Evolutionary conservation across 2,113 vertebrate genomes (phyloP).

Genomic region (Passerina amoena): DNA sequence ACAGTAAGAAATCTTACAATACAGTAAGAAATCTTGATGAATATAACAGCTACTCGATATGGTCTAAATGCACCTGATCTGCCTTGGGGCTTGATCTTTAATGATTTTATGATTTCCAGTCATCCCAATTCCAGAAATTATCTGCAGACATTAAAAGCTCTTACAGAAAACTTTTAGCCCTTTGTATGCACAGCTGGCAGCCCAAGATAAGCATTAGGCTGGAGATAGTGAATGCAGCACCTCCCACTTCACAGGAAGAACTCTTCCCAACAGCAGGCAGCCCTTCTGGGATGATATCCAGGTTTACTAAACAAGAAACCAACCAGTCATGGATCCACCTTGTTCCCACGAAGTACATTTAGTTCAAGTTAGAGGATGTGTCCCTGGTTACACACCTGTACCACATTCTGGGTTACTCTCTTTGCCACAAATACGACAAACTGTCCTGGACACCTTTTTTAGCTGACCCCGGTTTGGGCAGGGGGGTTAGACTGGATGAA

Average conservation of each 20-base stretch:
- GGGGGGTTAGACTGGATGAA: neutral
- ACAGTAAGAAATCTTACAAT: too few species aligned
- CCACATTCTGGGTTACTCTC: neutral
- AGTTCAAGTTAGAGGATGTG: neutral
- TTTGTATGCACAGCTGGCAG: neutral
- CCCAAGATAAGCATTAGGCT: neutral
- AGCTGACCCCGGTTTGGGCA: neutral
- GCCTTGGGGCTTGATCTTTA: neutral
- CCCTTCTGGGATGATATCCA: neutral
- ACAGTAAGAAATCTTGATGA: neutral
- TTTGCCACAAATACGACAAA: neutral
- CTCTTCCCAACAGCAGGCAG: neutral
- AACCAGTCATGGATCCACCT: neutral
- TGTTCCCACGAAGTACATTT: too few species aligned
- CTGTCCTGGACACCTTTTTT: neutral
- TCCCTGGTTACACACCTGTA: neutral
- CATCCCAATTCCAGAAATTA: neutral
- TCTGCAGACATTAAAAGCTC: neutral
- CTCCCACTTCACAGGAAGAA: neutral
- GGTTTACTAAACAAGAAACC: neutral
- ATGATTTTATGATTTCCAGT: neutral
- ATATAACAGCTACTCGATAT: neutral
- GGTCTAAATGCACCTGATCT: neutral
- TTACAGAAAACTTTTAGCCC: neutral
- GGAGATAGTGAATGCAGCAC: neutral